Percentiles rank a stretch among this genome's conserved stretches.
Evolutionary conservation across 1,140 invertebrate genomes (phyloP).

Genomic region (Rhizoglyphus robini): DNA sequence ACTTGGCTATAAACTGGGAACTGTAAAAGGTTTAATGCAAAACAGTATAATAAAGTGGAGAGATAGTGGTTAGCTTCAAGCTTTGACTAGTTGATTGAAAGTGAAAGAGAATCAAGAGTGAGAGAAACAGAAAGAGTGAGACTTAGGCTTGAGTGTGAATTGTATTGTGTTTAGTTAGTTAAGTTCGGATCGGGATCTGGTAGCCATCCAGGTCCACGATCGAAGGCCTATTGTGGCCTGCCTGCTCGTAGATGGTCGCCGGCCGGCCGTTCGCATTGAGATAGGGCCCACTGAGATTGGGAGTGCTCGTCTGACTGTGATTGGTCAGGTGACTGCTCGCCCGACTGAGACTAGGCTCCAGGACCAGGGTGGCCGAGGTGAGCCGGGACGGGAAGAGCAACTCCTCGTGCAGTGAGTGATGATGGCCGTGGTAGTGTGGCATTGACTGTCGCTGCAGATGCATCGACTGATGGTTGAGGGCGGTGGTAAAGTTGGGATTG

Average conservation of each 20-base stretch:
- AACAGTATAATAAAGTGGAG: too few relatives aligned
- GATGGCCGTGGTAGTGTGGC: not conserved
- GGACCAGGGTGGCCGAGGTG: slow-evolving; percentile 3
- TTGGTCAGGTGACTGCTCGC: not conserved
- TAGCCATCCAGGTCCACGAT: not conserved
- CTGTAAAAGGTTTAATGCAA: too few relatives aligned
- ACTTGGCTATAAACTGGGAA: too few relatives aligned
- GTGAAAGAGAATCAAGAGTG: too few relatives aligned
- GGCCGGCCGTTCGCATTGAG: not conserved
- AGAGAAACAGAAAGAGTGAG: too few relatives aligned
- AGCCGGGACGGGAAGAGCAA: not conserved
- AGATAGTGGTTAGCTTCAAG: too few relatives aligned
- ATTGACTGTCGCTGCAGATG: not conserved
- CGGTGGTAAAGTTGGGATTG: too few relatives aligned
- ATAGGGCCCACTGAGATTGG: not conserved
- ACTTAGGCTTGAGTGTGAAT: too few relatives aligned
- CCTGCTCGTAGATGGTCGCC: not conserved
- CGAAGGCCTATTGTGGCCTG: not conserved
- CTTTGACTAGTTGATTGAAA: too few relatives aligned
- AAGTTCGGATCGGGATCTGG: not conserved
- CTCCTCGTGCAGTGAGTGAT: not conserved
- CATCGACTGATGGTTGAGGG: not conserved
- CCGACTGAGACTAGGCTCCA: not conserved
- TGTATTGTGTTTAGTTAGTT: not conserved
- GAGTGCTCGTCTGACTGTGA: not conserved